Percentiles rank a stretch among this genome's conserved stretches.
phyloP scores from a whole-genome alignment of 2,888 invertebrate species.

The Apomyelois bistriatella region DNA sequence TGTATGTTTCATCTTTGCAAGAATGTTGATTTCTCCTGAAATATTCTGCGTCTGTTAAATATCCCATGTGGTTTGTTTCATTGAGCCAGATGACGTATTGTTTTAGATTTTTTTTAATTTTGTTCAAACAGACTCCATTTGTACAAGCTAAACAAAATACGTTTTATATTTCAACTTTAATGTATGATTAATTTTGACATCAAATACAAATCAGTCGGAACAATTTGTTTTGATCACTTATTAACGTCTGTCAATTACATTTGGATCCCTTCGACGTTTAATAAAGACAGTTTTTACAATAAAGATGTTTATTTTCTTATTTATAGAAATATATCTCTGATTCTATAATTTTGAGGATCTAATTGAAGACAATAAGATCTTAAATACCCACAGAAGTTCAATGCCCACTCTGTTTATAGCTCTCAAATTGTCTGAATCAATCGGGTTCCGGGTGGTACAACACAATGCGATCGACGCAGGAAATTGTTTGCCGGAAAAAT shows the following conservation, averaged over 20 bases:
- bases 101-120: background rate
- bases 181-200: too few relatives aligned
- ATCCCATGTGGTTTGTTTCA: background rate
- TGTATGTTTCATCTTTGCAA: background rate
- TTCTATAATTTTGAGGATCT: background rate
- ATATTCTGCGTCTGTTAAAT: background rate
- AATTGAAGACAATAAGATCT: background rate
- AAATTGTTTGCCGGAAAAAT: conserved; percentile 2
- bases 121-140: too few relatives aligned
- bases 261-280: too few relatives aligned
- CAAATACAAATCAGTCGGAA: too few relatives aligned
- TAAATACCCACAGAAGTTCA: background rate
- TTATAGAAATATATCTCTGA: too few relatives aligned
- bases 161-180: too few relatives aligned
- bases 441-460: background rate
- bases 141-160: too few relatives aligned
- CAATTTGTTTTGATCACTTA: too few relatives aligned
- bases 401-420: background rate
- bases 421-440: conserved; percentile 6
- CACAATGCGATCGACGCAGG: background rate
- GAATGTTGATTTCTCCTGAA: background rate
- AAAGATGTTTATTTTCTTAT: too few relatives aligned
- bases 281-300: too few relatives aligned
- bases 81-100: background rate
- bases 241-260: too few relatives aligned